Conservation (phyloP, 1,140 invertebrate species). For the Leucophenga varia region DNA sequence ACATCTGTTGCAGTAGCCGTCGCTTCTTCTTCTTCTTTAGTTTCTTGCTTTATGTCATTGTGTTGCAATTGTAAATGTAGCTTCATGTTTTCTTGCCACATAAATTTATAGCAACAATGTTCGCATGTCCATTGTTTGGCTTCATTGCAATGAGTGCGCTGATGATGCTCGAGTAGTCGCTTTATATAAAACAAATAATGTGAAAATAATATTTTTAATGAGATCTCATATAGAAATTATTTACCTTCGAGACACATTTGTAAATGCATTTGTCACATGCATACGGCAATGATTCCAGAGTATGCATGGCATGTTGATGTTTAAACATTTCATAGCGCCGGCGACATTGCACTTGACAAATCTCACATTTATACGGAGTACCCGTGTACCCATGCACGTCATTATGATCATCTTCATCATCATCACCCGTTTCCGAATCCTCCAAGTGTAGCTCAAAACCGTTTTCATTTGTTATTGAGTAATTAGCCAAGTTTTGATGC, state of each 20-base stretch:
- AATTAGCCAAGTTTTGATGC: slow-evolving; percentile 13
- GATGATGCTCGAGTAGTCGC: slow-evolving; percentile 28
- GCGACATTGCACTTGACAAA: slow-evolving; percentile 29
- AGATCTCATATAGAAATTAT: background rate
- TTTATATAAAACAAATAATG: slow-evolving; percentile 2
- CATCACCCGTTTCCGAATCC: slow-evolving; percentile 37
- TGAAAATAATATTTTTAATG: background rate
- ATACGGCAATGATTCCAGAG: slow-evolving; percentile 34
- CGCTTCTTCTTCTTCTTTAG: background rate
- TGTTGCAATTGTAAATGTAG: slow-evolving; percentile 28
- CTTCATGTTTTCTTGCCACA: slow-evolving; percentile 35
- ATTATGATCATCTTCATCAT: no score
- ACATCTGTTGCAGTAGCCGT: no score
- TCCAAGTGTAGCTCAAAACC: slow-evolving; percentile 37
- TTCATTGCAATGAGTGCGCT: slow-evolving; percentile 30
- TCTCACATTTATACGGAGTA: slow-evolving; percentile 24
- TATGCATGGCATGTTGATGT: slow-evolving; percentile 40
- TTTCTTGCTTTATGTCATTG: slow-evolving; percentile 9
- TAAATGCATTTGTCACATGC: slow-evolving; percentile 35
- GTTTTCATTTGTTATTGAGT: slow-evolving; percentile 39
- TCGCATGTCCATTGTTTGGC: slow-evolving; percentile 32
- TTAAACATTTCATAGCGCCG: slow-evolving; percentile 34
- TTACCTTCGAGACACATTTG: slow-evolving; percentile 32
- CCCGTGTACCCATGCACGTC: no score
- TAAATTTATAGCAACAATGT: slow-evolving; percentile 36